These are phyloP conservation scores for Dryoscopus gambensis DNA, from an alignment of 2,113 vertebrate species.

Conservation along the genomic window DNA sequence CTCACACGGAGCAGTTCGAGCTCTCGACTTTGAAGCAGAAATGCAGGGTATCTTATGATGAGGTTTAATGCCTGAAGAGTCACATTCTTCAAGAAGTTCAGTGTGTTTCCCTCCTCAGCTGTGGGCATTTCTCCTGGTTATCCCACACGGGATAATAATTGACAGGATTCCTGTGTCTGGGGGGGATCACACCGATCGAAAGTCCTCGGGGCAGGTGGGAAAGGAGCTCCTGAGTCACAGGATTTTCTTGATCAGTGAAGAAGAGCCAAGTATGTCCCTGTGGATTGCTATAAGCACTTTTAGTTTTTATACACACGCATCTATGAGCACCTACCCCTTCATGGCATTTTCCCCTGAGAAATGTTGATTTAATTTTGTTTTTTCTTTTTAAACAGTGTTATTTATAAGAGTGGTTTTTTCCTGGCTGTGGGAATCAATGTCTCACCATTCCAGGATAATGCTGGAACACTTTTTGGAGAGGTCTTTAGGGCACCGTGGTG, in stretches of 20 bases:
- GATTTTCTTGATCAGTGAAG: neutral
- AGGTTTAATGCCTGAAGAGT: neutral
- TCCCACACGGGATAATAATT: neutral
- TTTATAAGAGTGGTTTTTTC: neutral
- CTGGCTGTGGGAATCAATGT: neutral
- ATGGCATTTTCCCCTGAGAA: neutral
- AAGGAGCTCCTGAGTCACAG: neutral
- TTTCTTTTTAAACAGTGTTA: neutral
- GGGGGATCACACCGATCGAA: neutral
- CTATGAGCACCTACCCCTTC: fast-evolving
- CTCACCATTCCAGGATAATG: neutral
- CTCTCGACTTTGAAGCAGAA: neutral
- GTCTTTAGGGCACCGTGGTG: fast-evolving
- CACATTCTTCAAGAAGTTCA: neutral
- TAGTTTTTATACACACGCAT: neutral
- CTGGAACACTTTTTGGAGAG: neutral
- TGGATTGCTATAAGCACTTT: neutral
- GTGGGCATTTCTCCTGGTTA: neutral
- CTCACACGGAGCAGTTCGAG: neutral
- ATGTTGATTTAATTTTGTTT: neutral
- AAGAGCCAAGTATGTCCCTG: neutral
- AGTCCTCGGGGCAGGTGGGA: neutral
- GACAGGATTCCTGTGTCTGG: neutral
- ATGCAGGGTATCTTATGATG: neutral
- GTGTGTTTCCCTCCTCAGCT: neutral